Conservation (phyloP, 1,140 invertebrate species). For the Neodiprion lecontei region DNA sequence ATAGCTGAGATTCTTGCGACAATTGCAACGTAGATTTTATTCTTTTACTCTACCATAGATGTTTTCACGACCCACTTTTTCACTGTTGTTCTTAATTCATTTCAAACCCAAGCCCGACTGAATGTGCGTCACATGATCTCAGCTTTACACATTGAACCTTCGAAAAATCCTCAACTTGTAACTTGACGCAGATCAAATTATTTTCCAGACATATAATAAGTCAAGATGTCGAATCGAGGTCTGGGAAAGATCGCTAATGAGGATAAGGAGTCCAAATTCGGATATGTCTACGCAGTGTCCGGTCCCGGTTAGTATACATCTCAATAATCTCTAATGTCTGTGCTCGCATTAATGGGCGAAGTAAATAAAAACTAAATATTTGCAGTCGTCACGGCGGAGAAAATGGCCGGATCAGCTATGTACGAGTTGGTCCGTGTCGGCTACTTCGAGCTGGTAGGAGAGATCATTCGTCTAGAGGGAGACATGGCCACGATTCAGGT, state of each 20-base stretch:
- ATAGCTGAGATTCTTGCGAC: too few species aligned
- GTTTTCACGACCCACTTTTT: too few species aligned
- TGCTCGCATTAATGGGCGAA: not conserved
- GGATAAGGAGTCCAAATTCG: conserved; percentile 88
- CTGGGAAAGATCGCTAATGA: conserved; percentile 82
- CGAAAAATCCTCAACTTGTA: not conserved
- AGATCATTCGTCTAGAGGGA: conserved; percentile 99
- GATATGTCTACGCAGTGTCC: conserved; percentile 96
- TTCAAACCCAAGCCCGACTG: not conserved
- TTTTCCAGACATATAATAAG: conserved; percentile 23
- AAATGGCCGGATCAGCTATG: conserved; percentile 99
- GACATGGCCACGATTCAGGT: conserved; percentile 99
- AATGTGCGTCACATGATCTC: not conserved
- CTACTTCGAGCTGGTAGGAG: conserved; percentile 96
- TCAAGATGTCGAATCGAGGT: conserved; percentile 51
- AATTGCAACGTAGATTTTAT: too few species aligned
- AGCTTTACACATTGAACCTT: not conserved
- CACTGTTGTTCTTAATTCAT: too few species aligned
- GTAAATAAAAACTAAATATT: conserved; percentile 23
- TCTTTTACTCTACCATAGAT: too few species aligned
- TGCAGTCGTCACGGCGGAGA: conserved; percentile 97
- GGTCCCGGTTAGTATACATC: conserved; percentile 85
- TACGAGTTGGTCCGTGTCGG: conserved; percentile 99
- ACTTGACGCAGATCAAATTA: too few species aligned
- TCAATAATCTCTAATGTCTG: conserved; percentile 10